These are phyloP conservation scores for Rhyacophila evoluta DNA, from an alignment of 2,888 invertebrate species.

Conservation along the genomic window DNA sequence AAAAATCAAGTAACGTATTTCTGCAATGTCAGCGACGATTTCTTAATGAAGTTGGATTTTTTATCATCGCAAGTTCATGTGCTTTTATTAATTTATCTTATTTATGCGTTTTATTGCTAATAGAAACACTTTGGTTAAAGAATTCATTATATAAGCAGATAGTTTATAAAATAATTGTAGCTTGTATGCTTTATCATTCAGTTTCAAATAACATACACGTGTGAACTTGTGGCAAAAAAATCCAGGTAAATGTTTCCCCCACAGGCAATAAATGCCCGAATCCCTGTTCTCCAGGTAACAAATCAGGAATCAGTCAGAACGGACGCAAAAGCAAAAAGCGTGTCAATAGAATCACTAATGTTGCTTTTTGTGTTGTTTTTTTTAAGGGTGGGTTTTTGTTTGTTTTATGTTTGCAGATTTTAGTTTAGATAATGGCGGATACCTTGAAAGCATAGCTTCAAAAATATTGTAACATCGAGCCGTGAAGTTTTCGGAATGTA, in stretches of 20 bases:
- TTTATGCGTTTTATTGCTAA: too few species aligned
- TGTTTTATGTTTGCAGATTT: constrained; percentile 15
- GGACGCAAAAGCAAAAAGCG: not conserved
- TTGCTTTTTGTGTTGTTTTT: not conserved
- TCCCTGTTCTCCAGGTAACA: not conserved
- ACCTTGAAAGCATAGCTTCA: not conserved
- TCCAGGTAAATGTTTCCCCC: constrained; percentile 5
- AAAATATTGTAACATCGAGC: not conserved
- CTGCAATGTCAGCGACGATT: too few species aligned
- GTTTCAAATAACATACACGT: not conserved
- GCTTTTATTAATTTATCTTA: too few species aligned
- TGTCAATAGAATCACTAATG: constrained; percentile 12
- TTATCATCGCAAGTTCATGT: too few species aligned
- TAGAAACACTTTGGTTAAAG: too few species aligned
- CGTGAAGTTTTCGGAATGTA: too few species aligned
- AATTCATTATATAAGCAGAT: too few species aligned
- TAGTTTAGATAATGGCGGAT: not conserved
- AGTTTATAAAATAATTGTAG: too few species aligned
- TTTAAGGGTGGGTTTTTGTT: not conserved
- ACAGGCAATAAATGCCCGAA: not conserved
- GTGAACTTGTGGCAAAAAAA: constrained; percentile 20
- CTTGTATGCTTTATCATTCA: too few species aligned
- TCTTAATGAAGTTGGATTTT: too few species aligned
- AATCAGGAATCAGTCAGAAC: not conserved
- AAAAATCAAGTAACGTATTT: too few species aligned